Percentiles rank a stretch among this genome's conserved stretches.
phyloP scores from a whole-genome alignment of 2,888 invertebrate species.

The Andrena flavipes region DNA sequence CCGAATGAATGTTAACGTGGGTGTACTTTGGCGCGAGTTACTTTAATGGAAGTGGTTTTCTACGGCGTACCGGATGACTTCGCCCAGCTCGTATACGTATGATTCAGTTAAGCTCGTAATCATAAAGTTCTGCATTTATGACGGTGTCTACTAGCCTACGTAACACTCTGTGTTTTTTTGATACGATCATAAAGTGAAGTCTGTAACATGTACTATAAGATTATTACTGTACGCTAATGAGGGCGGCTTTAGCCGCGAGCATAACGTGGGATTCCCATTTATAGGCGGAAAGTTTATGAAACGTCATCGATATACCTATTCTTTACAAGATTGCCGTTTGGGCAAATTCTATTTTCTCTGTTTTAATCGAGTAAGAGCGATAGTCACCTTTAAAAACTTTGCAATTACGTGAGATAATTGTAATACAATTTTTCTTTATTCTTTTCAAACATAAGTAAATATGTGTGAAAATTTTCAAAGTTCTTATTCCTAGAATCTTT shows the following conservation, averaged over 20 bases:
- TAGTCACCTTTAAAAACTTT: too few species aligned
- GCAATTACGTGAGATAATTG: too few species aligned
- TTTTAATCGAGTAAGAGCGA: too few species aligned
- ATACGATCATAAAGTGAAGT: constrained; percentile 35
- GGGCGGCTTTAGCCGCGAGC: constrained; percentile 4
- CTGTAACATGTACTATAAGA: constrained; percentile 33
- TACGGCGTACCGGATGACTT: constrained; percentile 51
- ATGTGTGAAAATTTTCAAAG: too few species aligned
- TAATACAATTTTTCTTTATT: too few species aligned
- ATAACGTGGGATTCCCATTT: constrained; percentile 18
- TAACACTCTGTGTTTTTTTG: constrained; percentile 12
- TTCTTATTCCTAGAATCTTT: too few species aligned
- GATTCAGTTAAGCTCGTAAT: constrained; percentile 63
- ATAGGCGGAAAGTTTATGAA: too few species aligned
- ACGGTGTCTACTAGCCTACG: constrained; percentile 32
- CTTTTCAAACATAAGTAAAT: too few species aligned
- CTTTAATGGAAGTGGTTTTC: constrained; percentile 62
- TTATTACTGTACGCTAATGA: constrained; percentile 46
- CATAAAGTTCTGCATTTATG: constrained; percentile 63
- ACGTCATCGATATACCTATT: too few species aligned
- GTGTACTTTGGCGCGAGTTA: constrained; percentile 52
- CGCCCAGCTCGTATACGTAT: constrained; percentile 48
- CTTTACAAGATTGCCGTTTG: too few species aligned
- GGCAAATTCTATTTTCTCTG: too few species aligned
- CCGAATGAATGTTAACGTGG: constrained; percentile 46